Evolutionary conservation across 2,888 invertebrate species (phyloP), one percentile per base, ranked within the genome.

Genomic region (Acleris laterana): DNA sequence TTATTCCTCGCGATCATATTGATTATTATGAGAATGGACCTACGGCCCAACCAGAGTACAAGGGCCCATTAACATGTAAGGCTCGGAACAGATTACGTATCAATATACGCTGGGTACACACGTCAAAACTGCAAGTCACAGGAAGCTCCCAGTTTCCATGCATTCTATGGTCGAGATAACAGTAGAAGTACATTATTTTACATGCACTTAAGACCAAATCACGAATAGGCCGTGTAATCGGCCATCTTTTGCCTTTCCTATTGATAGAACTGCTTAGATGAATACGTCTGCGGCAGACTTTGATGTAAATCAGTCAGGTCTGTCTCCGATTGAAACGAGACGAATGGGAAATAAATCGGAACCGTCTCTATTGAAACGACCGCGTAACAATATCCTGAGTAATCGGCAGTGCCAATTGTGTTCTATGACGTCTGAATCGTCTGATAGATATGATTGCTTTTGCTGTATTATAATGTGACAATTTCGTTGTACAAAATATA

Each of bases 21-120:
- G 84, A 86, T 87, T 85, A 84, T 81, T 82, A 81, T 83, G 84
- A 83, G 87, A 87, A 87, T 81, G 81, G 80, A 81, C 80, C 73
- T 69, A 69, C 71, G 51, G 38, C 53, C 53, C 73, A 25, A 22
- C 67, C 67, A 62, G 49, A n/a, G 16, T 49, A 59, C 11, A 42
- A 13, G 25, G 76, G 77, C 19, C 61, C 17, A 19, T 4, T 52
- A 48, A 42, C 51, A 6, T 38, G 46, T 25, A 46, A 16, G 19
- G 16, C 38, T 32, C 13, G 9, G 16, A 42, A 20, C 5, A 44
- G 46, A n/a, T n/a, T 0, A 50, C 20, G 55, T 44, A 5, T 16
- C 17, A 46, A 56, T 19, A 50, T 57, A 22, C 5, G 22, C 7
- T 55, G 50, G 49, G 2, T 56, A 38, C 32, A 62, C 51, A 44